Percentiles rank a stretch among this genome's conserved stretches.
phyloP scores from a whole-genome alignment of 2,888 invertebrate genomes.

The Tromatobia lineatoria region DNA sequence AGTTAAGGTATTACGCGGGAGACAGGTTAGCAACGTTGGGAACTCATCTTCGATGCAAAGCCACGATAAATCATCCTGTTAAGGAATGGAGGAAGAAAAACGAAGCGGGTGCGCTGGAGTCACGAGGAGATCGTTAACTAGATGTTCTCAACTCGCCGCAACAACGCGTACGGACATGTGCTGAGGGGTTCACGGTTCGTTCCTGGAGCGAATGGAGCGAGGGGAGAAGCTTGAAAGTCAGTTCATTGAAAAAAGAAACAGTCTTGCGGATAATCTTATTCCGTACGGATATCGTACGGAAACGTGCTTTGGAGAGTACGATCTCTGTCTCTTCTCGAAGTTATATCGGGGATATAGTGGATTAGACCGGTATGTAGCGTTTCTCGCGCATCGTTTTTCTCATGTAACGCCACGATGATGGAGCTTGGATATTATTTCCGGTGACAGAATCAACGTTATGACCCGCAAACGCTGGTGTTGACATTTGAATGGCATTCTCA shows the following conservation, averaged over 20 bases:
- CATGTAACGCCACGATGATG: not conserved
- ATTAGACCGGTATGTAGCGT: slow-evolving; percentile 9
- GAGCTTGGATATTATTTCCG: not conserved
- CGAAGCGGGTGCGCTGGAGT: not conserved
- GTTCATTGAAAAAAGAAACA: slow-evolving; percentile 53
- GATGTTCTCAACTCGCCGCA: slow-evolving; percentile 14
- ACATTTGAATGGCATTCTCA: slow-evolving; percentile 10
- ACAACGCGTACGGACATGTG: not conserved
- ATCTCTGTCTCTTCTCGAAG: slow-evolving; percentile 1
- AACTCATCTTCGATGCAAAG: slow-evolving; percentile 27
- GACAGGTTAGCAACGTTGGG: slow-evolving; percentile 3
- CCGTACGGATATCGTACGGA: slow-evolving; percentile 15
- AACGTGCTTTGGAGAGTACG: not conserved
- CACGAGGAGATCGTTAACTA: slow-evolving; percentile 40
- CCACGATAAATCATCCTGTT: slow-evolving; percentile 32
- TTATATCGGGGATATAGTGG: slow-evolving; percentile 21
- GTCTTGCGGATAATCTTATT: slow-evolving; percentile 56
- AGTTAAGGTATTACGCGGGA: not conserved
- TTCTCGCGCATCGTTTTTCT: slow-evolving; percentile 13
- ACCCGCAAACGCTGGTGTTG: not conserved
- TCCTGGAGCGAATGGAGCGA: not conserved
- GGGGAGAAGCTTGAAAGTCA: slow-evolving; percentile 17
- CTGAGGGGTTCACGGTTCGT: not conserved
- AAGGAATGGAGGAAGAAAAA: slow-evolving; percentile 32
- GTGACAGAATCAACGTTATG: not conserved